Evolutionary conservation across 2,797 vertebrate genomes (phyloP).

Genomic region (Bovichtus diacanthus): DNA sequence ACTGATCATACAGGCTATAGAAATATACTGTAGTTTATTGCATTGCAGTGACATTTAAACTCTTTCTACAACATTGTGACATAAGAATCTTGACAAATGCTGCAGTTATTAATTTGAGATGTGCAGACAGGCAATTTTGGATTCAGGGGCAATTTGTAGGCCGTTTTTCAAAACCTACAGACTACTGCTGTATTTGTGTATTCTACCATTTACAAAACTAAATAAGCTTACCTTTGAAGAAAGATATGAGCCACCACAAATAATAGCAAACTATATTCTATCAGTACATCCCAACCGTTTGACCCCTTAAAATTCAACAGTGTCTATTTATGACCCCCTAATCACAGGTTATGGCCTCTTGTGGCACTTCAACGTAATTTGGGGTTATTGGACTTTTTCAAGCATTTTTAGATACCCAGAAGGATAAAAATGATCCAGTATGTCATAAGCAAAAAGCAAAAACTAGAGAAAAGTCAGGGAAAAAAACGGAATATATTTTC

Average conservation of each 20-base stretch:
- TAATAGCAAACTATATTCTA: neutral
- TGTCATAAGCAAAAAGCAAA: neutral
- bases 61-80: neutral
- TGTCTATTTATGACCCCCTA: neutral
- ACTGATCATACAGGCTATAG: neutral
- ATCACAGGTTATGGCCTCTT: neutral
- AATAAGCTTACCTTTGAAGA: neutral
- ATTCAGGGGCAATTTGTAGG: neutral
- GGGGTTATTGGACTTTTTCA: neutral
- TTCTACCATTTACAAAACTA: neutral
- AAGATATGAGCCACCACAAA: neutral
- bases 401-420: neutral
- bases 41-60: conserved; percentile 6
- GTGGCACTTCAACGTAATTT: neutral
- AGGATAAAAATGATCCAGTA: neutral
- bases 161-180: neutral
- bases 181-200: neutral
- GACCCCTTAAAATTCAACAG: neutral
- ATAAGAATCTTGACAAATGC: neutral
- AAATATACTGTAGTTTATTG: neutral
- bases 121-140: neutral
- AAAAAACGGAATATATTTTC: neutral
- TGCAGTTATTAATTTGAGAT: neutral
- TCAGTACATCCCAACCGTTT: neutral
- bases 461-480: neutral